Evolutionary conservation across 2,113 vertebrate species (phyloP).

Genomic region (Grantiella picta): DNA sequence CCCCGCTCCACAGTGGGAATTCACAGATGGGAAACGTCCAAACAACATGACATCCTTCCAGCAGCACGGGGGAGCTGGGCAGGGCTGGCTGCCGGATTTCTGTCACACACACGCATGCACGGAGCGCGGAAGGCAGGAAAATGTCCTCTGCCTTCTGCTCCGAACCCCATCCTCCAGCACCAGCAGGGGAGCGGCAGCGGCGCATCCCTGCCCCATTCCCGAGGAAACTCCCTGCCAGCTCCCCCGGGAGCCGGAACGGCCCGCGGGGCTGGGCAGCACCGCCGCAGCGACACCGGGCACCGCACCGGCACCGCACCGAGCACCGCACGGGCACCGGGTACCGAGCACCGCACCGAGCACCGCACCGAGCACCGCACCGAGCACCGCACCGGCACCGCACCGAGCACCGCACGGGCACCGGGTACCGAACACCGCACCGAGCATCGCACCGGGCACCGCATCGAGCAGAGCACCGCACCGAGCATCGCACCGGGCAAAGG

Average conservation of each 20-base stretch:
- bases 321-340: too few species aligned
- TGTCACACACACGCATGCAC: background rate
- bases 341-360: too few species aligned
- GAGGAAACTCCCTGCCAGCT: background rate
- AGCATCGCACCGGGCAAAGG: too few species aligned
- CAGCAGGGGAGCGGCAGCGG: fast-evolving
- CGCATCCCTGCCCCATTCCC: background rate
- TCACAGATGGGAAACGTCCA: background rate
- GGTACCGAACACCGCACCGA: too few species aligned
- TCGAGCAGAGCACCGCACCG: too few species aligned
- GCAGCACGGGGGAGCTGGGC: background rate
- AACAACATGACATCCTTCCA: background rate
- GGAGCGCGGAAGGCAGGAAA: background rate
- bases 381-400: too few species aligned
- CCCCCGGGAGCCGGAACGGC: background rate
- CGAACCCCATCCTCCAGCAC: background rate
- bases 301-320: background rate
- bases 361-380: too few species aligned
- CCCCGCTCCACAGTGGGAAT: background rate
- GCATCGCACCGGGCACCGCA: too few species aligned
- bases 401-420: too few species aligned
- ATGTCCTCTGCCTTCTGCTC: background rate
- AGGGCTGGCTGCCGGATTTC: background rate
- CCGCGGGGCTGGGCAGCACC: background rate
- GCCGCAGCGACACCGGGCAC: background rate